A percentile compares a stretch with the other conserved stretches of the same genome.
phyloP scores from a whole-genome alignment of 2,113 vertebrate genomes.

The Galbula dea region DNA sequence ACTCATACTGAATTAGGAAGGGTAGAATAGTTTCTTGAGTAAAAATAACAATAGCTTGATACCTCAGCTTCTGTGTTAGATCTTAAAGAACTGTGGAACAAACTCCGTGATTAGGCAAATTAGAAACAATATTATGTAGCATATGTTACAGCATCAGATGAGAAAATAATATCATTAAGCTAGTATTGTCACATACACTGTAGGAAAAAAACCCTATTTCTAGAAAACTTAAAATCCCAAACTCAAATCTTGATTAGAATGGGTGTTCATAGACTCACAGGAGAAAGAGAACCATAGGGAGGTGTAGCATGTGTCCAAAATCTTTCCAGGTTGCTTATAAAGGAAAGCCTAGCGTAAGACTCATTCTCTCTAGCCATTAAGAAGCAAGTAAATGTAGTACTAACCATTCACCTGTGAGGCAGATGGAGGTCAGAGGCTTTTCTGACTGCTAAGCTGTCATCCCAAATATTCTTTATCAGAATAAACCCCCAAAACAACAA shows the following conservation, averaged over 20 bases:
- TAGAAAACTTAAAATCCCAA: background rate
- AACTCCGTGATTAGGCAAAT: background rate
- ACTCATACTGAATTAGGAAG: background rate
- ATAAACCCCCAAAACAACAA: background rate
- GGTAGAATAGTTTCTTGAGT: background rate
- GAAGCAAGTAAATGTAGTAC: background rate
- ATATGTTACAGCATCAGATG: background rate
- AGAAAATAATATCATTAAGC: background rate
- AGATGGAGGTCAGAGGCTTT: background rate
- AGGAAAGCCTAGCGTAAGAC: background rate
- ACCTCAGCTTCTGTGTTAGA: background rate
- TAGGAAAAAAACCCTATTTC: background rate
- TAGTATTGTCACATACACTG: background rate
- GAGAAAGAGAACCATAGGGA: background rate
- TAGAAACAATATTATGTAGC: background rate
- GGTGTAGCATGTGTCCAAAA: background rate
- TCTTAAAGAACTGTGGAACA: background rate
- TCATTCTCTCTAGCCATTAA: background rate
- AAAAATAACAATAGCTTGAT: background rate
- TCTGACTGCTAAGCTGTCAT: background rate
- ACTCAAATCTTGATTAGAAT: background rate
- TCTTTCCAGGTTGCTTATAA: background rate
- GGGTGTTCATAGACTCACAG: accelerated
- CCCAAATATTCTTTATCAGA: background rate
- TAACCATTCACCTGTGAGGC: background rate